phyloP scores from a whole-genome alignment of 2,797 vertebrate species.

The Erithacus rubecula region DNA sequence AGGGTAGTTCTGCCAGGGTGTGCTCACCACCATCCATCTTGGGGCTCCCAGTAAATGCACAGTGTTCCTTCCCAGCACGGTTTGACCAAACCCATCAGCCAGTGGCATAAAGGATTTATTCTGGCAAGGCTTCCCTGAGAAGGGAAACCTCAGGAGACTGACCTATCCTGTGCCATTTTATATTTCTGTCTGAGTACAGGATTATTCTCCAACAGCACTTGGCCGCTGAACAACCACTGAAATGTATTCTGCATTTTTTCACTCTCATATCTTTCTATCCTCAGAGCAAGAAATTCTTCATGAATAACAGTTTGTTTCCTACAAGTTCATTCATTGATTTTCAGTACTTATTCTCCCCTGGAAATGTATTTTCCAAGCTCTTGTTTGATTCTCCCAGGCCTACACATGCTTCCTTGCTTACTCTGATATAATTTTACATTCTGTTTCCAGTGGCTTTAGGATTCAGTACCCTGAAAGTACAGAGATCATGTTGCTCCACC shows the following conservation, averaged over 20 bases:
- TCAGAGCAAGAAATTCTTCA: not conserved
- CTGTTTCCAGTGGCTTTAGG: conserved; percentile 61
- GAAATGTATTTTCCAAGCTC: conserved; percentile 1
- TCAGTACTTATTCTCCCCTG: not conserved
- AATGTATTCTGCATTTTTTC: not conserved
- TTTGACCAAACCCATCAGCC: not conserved
- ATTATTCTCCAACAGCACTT: not conserved
- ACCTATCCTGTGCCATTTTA: conserved; percentile 11
- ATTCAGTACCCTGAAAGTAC: conserved; percentile 54
- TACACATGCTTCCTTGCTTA: conserved; percentile 39
- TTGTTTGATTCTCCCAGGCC: conserved; percentile 29
- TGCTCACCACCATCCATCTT: not conserved
- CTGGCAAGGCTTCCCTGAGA: conserved; percentile 12
- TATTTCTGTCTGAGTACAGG: not conserved
- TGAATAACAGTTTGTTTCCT: not conserved
- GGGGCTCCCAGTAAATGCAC: not conserved
- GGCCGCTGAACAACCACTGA: not conserved
- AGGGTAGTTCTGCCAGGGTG: not conserved
- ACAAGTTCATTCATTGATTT: conserved; percentile 18
- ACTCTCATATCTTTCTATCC: not conserved
- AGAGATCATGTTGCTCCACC: conserved; percentile 71
- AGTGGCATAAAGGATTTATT: not conserved
- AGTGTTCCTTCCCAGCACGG: not conserved
- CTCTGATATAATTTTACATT: conserved; percentile 63
- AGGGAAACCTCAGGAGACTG: not conserved